Evolutionary conservation across 92 coral and sea anemone genomes (phyloP), one percentile per base, ranked within the genome.

Genomic region (Paragorgia papillata): DNA sequence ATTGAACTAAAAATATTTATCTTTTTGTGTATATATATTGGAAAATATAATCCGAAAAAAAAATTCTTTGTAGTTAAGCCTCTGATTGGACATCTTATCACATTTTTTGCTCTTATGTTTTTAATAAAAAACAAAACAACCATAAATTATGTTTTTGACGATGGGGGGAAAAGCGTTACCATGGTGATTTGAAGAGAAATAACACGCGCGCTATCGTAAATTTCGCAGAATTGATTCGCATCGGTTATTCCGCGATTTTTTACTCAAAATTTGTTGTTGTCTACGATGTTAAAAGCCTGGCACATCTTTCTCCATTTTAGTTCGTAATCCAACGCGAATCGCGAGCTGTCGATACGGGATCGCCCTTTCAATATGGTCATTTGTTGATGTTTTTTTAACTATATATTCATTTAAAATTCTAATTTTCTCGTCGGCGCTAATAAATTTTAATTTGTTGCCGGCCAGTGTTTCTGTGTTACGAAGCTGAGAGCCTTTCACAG

Each of bases 391-490:
- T 46, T 46, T 46, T 7, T 46, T 15, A 6, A 15, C n/a, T 46
- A 2, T 7, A 2, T 6, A 2, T 6, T 71, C 57, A 71, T 71
- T 71, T 71, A 71, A 71, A 71, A 71, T 71, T 71, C 48, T 71
- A 71, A 71, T 71, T 71, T 51, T 37, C 9, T 31, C 0, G 31
- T 30, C n/a, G 9, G 64, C 78, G 64, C 78, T 71, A 71, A 71
- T 71, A 71, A 71, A 71, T 71, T 71, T 71, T 71, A 71, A 71
- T 71, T 71, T 33, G 63, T 15, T 53, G 3, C 13, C 78, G 64
- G 54, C 78, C 78, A 71, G 78, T 71, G 64, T 49, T 48, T 17
- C 15, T 71, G 18, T 54, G 49, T 71, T 55, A 25, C 33, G 63
- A 55, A 24, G 49, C 64, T 37, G 50, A 53, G 29, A 49, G 32